Percentiles rank a stretch among this genome's conserved stretches.
Conservation (phyloP, 2,113 vertebrate genomes). For the Mastomys coucha region DNA sequence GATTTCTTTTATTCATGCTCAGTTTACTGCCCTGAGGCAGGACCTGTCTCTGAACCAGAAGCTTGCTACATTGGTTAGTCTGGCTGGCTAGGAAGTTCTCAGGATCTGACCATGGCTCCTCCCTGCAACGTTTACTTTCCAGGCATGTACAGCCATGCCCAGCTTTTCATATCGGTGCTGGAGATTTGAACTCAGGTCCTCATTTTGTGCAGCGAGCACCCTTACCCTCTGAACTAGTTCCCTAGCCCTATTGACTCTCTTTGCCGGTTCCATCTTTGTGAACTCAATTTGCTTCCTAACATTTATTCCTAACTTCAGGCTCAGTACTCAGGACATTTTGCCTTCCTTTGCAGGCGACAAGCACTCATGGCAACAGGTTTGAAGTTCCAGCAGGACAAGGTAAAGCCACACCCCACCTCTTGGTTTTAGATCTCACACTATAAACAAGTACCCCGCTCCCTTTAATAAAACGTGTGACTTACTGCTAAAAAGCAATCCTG, state of each 20-base stretch:
- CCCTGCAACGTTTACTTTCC: no score
- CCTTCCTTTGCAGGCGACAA: neutral
- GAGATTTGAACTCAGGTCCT: neutral
- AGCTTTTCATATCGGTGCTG: neutral
- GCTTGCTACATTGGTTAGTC: neutral
- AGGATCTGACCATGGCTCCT: neutral
- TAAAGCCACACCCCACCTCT: neutral
- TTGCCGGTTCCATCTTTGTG: neutral
- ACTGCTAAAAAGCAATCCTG: conserved; percentile 25
- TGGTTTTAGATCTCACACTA: neutral
- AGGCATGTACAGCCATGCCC: no score
- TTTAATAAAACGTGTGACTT: neutral
- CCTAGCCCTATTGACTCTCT: neutral
- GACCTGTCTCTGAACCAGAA: neutral
- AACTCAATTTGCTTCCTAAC: neutral
- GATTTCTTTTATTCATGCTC: neutral
- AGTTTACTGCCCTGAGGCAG: neutral
- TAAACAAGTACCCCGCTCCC: neutral
- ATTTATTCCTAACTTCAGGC: neutral
- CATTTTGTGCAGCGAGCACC: neutral
- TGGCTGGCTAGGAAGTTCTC: neutral
- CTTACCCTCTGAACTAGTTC: neutral
- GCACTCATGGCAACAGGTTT: neutral
- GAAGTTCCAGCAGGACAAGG: neutral
- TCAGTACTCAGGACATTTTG: neutral